Conservation (phyloP, 2,797 vertebrate genomes). For the Loriculus beryllinus region DNA sequence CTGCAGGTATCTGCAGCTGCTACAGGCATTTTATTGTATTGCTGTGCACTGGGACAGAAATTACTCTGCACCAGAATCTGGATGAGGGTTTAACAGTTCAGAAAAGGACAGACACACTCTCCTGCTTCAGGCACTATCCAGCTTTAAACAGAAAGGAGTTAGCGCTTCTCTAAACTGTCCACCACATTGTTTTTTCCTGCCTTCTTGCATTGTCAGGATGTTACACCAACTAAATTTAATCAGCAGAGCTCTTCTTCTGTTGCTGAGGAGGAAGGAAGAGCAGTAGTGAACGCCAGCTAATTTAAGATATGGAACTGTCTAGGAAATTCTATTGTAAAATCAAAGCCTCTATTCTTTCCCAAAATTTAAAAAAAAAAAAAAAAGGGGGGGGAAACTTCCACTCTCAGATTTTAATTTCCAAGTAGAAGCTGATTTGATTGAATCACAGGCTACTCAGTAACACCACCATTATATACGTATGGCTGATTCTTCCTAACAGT, state of each 20-base stretch:
- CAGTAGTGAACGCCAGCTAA: neutral
- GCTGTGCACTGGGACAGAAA: neutral
- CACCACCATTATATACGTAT: neutral
- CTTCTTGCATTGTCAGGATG: neutral
- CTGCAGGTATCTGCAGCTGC: neutral
- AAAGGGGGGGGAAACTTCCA: neutral
- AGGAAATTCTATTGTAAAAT: neutral
- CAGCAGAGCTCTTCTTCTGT: neutral
- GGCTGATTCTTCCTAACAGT: neutral
- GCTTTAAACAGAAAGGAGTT: neutral
- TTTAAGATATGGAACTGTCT: neutral
- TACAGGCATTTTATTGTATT: rapidly evolving
- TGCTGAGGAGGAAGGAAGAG: neutral
- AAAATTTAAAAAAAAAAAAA: neutral
- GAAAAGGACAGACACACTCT: neutral
- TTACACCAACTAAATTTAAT: neutral
- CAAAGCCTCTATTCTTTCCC: neutral
- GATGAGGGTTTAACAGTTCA: neutral
- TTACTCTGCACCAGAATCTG: neutral
- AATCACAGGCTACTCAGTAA: neutral
- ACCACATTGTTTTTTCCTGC: neutral
- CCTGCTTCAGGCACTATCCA: neutral
- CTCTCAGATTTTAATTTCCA: neutral
- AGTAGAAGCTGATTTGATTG: neutral
- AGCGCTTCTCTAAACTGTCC: neutral